Evolutionary conservation across 2,888 invertebrate species (phyloP).

Genomic region (Villa cingulata): DNA sequence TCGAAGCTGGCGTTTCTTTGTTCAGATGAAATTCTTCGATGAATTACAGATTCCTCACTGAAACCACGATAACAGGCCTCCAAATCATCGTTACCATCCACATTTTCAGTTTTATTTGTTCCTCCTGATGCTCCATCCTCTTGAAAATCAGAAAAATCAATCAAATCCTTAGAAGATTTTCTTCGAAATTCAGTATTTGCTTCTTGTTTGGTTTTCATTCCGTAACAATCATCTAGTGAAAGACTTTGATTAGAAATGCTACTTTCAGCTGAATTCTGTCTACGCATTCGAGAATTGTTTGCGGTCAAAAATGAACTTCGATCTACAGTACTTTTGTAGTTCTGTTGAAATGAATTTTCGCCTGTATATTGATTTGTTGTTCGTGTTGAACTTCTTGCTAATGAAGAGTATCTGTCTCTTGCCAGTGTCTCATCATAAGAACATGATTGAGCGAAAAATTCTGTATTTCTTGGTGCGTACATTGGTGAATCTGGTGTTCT

Average conservation of each 20-base stretch:
- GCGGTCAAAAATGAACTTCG: slow-evolving; percentile 25
- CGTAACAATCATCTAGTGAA: slow-evolving; percentile 26
- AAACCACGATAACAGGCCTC: slow-evolving; percentile 9
- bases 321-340: slow-evolving; percentile 28
- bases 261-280: slow-evolving; percentile 36
- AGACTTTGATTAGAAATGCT: slow-evolving; percentile 36
- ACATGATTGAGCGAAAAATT: slow-evolving; percentile 29
- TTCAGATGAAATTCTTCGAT: slow-evolving; percentile 28
- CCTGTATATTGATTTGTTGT: slow-evolving; percentile 30
- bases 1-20: slow-evolving; percentile 30
- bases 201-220: slow-evolving; percentile 15
- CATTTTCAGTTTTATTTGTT: slow-evolving; percentile 9
- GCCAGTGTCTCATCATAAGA: slow-evolving; percentile 27
- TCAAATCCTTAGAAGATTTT: slow-evolving; percentile 23
- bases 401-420: slow-evolving; percentile 22
- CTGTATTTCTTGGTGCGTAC: slow-evolving; percentile 15
- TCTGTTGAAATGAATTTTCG: slow-evolving; percentile 33
- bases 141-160: slow-evolving; percentile 30
- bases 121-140: slow-evolving; percentile 19
- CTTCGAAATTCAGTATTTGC: slow-evolving; percentile 13
- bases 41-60: slow-evolving; percentile 25
- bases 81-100: slow-evolving; percentile 10
- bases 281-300: slow-evolving; percentile 23
- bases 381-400: slow-evolving; percentile 32
- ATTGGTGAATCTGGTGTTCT: slow-evolving; percentile 20